phyloP scores from a whole-genome alignment of 1,140 invertebrate species.

The Anastrepha obliqua region DNA sequence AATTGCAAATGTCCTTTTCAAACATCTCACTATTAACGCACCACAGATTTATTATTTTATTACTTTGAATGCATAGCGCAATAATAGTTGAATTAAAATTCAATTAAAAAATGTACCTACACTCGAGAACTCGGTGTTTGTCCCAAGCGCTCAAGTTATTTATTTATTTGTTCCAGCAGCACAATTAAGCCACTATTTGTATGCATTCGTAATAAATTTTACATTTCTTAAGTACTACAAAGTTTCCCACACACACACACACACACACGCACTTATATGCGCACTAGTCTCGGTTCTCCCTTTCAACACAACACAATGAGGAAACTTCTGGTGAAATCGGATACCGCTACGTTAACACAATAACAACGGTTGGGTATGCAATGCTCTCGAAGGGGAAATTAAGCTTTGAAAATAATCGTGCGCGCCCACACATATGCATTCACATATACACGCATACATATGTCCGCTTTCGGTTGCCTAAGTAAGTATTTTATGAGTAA shows the following conservation, averaged over 20 bases:
- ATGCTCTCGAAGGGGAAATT: neutral
- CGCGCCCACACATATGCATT: neutral
- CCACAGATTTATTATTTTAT: too few relatives aligned
- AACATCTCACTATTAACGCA: too few relatives aligned
- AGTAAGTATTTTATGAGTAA: neutral
- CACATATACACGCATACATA: too few relatives aligned
- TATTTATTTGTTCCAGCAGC: neutral
- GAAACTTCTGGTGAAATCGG: neutral
- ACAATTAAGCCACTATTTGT: neutral
- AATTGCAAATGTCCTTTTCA: too few relatives aligned
- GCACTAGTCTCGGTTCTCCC: too few relatives aligned
- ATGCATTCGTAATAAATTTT: neutral
- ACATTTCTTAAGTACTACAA: too few relatives aligned
- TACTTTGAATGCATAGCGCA: neutral
- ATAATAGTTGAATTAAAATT: conserved; percentile 2
- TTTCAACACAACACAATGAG: neutral
- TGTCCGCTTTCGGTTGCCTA: neutral
- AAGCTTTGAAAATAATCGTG: neutral
- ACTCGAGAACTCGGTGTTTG: neutral
- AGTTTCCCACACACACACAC: too few relatives aligned
- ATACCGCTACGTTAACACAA: neutral
- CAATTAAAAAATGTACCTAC: neutral
- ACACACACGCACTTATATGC: too few relatives aligned
- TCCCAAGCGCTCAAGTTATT: neutral
- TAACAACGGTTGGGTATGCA: neutral